Evolutionary conservation across 2,113 vertebrate species (phyloP).

Genomic region (Macaca mulatta): DNA sequence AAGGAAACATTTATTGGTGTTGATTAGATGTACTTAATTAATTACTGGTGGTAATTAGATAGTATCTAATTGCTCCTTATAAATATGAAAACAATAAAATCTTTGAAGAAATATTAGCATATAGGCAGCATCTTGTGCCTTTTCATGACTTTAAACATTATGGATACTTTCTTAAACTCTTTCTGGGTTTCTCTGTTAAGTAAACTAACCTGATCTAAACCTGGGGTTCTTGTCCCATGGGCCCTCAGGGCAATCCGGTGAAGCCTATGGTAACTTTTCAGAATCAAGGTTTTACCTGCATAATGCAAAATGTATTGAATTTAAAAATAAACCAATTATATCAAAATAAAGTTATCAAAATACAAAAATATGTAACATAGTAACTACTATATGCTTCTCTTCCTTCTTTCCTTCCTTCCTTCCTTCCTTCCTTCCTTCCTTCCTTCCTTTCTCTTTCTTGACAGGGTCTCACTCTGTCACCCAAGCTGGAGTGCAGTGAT

Average conservation of each 20-base stretch:
- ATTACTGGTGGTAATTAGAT: not conserved
- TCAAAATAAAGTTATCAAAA: not conserved
- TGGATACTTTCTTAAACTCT: not conserved
- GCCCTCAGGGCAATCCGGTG: not conserved
- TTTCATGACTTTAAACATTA: not conserved
- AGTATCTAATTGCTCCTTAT: not conserved
- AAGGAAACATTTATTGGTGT: not conserved
- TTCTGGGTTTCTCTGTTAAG: not conserved
- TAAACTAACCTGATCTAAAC: not conserved
- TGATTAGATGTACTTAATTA: not conserved
- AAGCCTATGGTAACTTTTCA: not conserved
- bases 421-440: too few species aligned
- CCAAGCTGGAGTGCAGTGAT: too few species aligned
- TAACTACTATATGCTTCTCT: not conserved
- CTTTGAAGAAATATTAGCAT: not conserved
- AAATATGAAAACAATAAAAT: not conserved
- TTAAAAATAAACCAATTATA: not conserved
- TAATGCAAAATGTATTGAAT: not conserved
- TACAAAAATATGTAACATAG: not conserved
- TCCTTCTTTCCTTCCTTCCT: accelerated
- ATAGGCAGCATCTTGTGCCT: not conserved
- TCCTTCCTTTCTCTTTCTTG: too few species aligned
- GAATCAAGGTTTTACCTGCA: not conserved
- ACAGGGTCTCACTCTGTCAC: not conserved
- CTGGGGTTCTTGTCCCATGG: not conserved